Percentiles rank a stretch among this genome's conserved stretches.
These are phyloP conservation scores for Asobara japonica DNA, from an alignment of 1,140 invertebrate genomes.

Conservation along the genomic window DNA sequence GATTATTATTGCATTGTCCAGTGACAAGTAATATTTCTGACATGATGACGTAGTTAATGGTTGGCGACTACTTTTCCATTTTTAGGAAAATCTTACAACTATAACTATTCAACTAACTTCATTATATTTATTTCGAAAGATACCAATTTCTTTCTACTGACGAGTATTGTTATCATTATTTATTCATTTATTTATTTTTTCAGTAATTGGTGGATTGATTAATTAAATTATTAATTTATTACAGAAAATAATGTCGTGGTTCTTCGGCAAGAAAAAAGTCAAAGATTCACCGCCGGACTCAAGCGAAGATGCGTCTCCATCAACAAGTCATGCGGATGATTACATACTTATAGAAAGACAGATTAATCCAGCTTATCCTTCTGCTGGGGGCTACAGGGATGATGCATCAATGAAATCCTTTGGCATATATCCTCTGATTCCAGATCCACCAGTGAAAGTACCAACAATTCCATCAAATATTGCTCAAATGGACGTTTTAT, in stretches of 20 bases:
- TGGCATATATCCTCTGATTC: slow-evolving; percentile 51
- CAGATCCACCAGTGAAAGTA: slow-evolving; percentile 33
- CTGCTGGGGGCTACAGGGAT: slow-evolving; percentile 7
- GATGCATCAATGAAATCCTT: slow-evolving; percentile 23
- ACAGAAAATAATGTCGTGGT: slow-evolving; percentile 61
- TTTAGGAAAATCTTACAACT: too few relatives aligned
- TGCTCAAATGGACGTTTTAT: slow-evolving; percentile 40
- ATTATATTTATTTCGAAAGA: too few relatives aligned
- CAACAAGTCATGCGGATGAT: slow-evolving; percentile 43
- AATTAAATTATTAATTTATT: slow-evolving; percentile 1
- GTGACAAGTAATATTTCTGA: too few relatives aligned
- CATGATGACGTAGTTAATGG: too few relatives aligned
- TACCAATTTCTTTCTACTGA: too few relatives aligned
- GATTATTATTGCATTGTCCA: too few relatives aligned
- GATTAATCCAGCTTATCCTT: slow-evolving; percentile 30
- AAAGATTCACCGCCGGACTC: slow-evolving; percentile 53
- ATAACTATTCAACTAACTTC: too few relatives aligned
- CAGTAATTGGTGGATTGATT: too few relatives aligned
- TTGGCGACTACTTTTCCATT: too few relatives aligned
- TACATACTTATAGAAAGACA: slow-evolving; percentile 53
- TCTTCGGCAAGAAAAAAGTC: slow-evolving; percentile 63
- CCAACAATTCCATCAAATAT: slow-evolving; percentile 26
- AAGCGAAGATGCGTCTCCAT: slow-evolving; percentile 42
- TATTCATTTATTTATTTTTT: not conserved
- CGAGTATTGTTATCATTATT: not conserved